phyloP scores from a whole-genome alignment of 2,113 vertebrate genomes.

The Callocephalon fimbriatum region DNA sequence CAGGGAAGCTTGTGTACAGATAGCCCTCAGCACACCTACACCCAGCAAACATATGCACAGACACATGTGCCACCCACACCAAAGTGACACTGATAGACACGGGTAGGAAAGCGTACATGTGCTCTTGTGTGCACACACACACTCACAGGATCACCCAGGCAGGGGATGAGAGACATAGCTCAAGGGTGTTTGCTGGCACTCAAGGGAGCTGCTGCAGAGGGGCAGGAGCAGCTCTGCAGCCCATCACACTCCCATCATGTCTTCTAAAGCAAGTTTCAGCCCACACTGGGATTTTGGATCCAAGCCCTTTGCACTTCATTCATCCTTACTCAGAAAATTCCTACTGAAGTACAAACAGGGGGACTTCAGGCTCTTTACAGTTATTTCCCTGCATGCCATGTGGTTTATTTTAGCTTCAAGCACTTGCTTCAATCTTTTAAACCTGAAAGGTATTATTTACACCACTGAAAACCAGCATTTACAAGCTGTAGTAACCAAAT shows the following conservation, averaged over 20 bases:
- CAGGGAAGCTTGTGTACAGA: neutral
- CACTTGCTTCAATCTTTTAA: neutral
- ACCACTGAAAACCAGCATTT: neutral
- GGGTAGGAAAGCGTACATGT: neutral
- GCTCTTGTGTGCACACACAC: neutral
- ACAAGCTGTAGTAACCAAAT: neutral
- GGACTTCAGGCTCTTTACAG: neutral
- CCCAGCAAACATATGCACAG: constrained; percentile 11
- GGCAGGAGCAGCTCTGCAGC: neutral
- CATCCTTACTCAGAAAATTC: neutral
- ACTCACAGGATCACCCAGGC: neutral
- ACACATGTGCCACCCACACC: neutral
- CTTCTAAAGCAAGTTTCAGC: neutral
- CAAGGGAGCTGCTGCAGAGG: neutral
- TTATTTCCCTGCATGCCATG: fast-evolving
- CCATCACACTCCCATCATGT: fast-evolving
- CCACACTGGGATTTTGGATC: neutral
- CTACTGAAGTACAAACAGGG: neutral
- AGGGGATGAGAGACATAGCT: neutral
- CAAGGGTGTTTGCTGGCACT: neutral
- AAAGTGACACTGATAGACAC: neutral
- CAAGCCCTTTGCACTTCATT: neutral
- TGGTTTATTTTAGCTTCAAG: neutral
- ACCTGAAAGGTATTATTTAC: neutral
- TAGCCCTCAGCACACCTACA: neutral